Evolutionary conservation across 2,888 invertebrate genomes (phyloP).

Genomic region (Aspidapion aeneum): DNA sequence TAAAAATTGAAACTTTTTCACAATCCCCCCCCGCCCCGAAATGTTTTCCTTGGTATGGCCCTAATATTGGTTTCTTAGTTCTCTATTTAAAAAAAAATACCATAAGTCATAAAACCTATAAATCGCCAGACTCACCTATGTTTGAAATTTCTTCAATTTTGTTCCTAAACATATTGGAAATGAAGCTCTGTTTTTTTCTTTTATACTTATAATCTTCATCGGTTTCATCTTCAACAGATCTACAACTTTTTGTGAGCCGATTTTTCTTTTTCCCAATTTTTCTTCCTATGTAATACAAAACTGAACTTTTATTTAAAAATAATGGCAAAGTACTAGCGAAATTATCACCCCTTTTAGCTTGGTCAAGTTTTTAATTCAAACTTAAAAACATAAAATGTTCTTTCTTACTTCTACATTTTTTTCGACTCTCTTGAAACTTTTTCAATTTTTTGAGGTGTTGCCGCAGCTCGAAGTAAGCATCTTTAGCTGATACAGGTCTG

Average conservation of each 20-base stretch:
- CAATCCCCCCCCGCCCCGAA: no score
- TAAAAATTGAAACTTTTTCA: no score
- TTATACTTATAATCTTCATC: slow-evolving; percentile 10
- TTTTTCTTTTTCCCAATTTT: slow-evolving; percentile 21
- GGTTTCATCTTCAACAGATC: slow-evolving; percentile 28
- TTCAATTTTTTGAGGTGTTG: slow-evolving; percentile 41
- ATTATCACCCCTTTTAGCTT: no score
- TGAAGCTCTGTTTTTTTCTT: slow-evolving; percentile 28
- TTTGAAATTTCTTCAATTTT: slow-evolving; percentile 23
- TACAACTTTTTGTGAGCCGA: slow-evolving; percentile 10
- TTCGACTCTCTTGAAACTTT: slow-evolving; percentile 24
- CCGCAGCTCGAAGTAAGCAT: slow-evolving; percentile 47
- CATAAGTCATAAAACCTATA: background rate
- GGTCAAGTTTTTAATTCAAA: no score
- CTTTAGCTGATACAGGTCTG: slow-evolving; percentile 48
- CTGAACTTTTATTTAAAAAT: no score
- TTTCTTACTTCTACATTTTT: slow-evolving; percentile 23
- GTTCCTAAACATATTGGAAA: slow-evolving; percentile 27
- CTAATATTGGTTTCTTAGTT: background rate
- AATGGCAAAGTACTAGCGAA: no score
- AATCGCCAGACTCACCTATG: slow-evolving; percentile 15
- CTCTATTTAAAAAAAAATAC: background rate
- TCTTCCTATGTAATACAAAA: slow-evolving; percentile 22
- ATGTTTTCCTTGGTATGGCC: no score
- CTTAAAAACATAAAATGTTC: no score